Conservation (phyloP, 2,888 invertebrate genomes). For the Napeogenes sylphis region DNA sequence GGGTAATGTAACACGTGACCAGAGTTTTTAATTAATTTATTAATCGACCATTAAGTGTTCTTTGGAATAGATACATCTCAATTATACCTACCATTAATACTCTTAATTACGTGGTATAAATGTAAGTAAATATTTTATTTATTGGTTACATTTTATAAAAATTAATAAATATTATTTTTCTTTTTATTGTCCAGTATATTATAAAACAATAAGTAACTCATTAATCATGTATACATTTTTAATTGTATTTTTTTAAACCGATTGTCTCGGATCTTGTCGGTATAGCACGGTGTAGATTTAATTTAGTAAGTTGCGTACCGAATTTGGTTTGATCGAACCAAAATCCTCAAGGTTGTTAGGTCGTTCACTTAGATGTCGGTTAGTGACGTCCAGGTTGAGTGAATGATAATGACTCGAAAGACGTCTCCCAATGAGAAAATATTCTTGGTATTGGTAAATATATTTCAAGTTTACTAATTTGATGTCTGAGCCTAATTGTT, state of each 20-base stretch:
- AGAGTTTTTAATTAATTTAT: slow-evolving; percentile 17
- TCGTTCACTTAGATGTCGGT: slow-evolving; percentile 29
- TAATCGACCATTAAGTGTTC: slow-evolving; percentile 11
- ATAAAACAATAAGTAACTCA: too few species aligned
- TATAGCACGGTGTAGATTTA: not conserved
- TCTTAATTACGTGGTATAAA: too few species aligned
- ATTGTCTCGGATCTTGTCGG: not conserved
- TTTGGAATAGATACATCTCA: slow-evolving; percentile 10
- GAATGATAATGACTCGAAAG: slow-evolving; percentile 17
- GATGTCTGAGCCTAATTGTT: not conserved
- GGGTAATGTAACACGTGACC: slow-evolving; percentile 20
- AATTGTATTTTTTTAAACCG: too few species aligned
- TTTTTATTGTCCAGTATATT: too few species aligned
- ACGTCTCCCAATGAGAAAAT: slow-evolving; percentile 11
- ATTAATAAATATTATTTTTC: too few species aligned
- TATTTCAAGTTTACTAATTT: not conserved
- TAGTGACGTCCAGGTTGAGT: slow-evolving; percentile 28
- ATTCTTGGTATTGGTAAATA: slow-evolving; percentile 10
- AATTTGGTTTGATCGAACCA: slow-evolving; percentile 28
- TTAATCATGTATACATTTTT: too few species aligned
- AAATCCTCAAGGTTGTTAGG: slow-evolving; percentile 32
- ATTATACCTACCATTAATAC: not conserved
- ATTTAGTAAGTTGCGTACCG: slow-evolving; percentile 15
- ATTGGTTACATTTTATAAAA: too few species aligned
- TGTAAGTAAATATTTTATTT: too few species aligned